Evolutionary conservation across 2,113 vertebrate genomes (phyloP), one percentile per base, ranked within the genome.

Genomic region (Tautogolabrus adspersus): DNA sequence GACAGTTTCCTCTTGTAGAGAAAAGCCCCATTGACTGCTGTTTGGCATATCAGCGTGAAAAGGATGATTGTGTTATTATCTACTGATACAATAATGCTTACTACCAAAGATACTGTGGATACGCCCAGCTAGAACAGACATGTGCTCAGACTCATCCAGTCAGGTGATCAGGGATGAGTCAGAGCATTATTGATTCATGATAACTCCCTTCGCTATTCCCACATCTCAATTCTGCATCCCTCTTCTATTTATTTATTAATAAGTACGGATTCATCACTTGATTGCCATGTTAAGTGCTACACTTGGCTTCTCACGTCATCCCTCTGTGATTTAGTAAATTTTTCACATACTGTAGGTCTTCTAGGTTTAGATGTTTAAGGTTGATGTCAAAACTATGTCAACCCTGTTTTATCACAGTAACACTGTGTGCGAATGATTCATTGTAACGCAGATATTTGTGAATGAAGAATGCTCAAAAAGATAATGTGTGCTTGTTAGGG

Each of bases 201-300:
- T 67, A 62, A 47, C 26, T 62, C 54, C 26, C 67, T 79, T 46
- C 1, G 0, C 76, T 51, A 55, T 22, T 49, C 19, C 59, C 12
- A 22, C 65, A 44, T 54, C 9, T 71, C 42, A 26, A 55, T 67
- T 65, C 38, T 82, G 44, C 47, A 40, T 37, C 60, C 30, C 2
- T 60, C 37, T 57, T 66, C 54, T 69, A 16, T 75, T 81, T 65
- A 54, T 72, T 65, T 52, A 52, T 52, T 52, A 7, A 52, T 52
- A 9, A n/a, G 49, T 19, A 65, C 62, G 38, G 13, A 75, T 73
- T 71, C 16, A 65, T 70, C 46, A 13, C 52, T 70, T 71, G 12
- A 67, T 77, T 83, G 84, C 79, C 80, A 90, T 87, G 81, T 79
- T 81, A 66, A 66, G 37, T 37, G 59, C 62, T 56, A 26, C 47